Conservation (phyloP, 2,797 vertebrate genomes). For the Rhinogobio ventralis region DNA sequence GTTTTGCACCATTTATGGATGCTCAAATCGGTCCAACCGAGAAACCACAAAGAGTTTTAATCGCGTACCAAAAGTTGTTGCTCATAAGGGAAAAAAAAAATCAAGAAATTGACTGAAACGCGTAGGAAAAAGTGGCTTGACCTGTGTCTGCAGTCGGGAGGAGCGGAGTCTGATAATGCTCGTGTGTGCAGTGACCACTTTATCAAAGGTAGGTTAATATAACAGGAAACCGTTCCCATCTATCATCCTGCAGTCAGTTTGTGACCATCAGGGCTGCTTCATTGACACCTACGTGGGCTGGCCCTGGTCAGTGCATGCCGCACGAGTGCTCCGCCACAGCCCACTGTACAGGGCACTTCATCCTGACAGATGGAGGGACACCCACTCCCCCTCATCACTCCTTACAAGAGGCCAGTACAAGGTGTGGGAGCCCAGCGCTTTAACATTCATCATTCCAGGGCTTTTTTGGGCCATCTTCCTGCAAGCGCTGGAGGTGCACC, state of each 20-base stretch:
- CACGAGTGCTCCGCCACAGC: too few species aligned
- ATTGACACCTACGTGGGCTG: too few species aligned
- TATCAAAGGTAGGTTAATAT: constrained; percentile 16
- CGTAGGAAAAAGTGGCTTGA: not conserved
- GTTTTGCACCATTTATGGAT: too few species aligned
- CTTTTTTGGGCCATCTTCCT: not conserved
- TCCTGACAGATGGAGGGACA: not conserved
- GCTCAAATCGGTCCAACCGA: too few species aligned
- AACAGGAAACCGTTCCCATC: too few species aligned
- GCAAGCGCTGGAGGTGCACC: not conserved
- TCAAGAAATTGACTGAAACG: constrained; percentile 14
- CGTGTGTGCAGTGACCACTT: constrained; percentile 17
- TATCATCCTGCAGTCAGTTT: too few species aligned
- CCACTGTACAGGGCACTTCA: not conserved
- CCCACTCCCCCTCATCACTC: not conserved
- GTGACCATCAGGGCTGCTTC: too few species aligned
- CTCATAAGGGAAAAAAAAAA: too few species aligned
- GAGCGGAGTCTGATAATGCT: not conserved
- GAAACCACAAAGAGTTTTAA: too few species aligned
- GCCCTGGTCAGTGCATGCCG: too few species aligned
- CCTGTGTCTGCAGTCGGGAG: not conserved
- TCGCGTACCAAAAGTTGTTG: too few species aligned
- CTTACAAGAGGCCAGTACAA: not conserved
- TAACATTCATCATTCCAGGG: not conserved
- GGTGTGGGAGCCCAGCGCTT: not conserved